Evolutionary conservation across 2,797 vertebrate genomes (phyloP), one percentile per base, ranked within the genome.

Genomic region (Echiichthys vipera): DNA sequence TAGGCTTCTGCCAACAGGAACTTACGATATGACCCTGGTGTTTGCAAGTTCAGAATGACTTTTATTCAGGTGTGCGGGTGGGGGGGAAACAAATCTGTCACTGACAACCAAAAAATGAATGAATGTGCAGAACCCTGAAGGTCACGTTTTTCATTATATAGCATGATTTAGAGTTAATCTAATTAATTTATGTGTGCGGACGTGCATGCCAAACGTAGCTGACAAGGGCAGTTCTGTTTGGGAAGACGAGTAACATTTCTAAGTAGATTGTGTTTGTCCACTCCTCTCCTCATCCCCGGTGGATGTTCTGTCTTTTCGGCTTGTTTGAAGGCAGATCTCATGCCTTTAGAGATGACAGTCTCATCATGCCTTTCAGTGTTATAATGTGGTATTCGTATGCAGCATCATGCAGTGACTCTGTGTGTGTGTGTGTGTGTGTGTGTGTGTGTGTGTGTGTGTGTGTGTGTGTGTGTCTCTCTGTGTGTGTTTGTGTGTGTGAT

Each of bases 311-410:
- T 74, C 53, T 70, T 47, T 59, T 40, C 42, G 39, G 42, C 49
- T 18, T 32, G 32, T 67, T 66, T 74, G 56, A 70, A 55, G 70
- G 61, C 55, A 81, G 79, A 80, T 83, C 66, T 61, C 42, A 25
- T n/a, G 71, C 73, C 80, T 84, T 85, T 54, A 73, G 57, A 81
- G 46, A 77, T 83, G 86, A 85, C 78, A 75, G 84, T 53, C 80
- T 80, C 71, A 77, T 90, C 79, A 36, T 74, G 66, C 53, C 59
- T 70, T 74, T 62, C 68, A 74, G 65, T 65, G 42, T 59, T 75
- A 50, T 91, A 93, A 92, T 90, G 73, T 82, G 55, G 74, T 55
- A 90, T 89, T 84, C 91, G 91, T 92, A 93, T 94, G 91, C 92
- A 88, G 84, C 84, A 78, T 71, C 91, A 90, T 86, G 87, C 30